Evolutionary conservation across 2,888 invertebrate genomes (phyloP), one percentile per base, ranked within the genome.

Genomic region (Orgyia antiqua): DNA sequence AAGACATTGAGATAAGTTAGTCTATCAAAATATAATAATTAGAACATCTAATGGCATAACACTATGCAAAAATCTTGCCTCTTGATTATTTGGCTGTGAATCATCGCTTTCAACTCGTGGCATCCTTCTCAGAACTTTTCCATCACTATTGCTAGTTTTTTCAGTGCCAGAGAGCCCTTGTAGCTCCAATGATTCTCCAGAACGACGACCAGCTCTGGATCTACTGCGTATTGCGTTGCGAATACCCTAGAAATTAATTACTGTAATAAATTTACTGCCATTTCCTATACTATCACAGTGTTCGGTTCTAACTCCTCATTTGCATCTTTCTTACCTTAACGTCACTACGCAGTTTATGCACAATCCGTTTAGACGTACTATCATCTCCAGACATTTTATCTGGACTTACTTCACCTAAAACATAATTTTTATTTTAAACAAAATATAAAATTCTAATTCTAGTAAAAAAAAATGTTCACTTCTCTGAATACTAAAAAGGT

Each of bases 281-380:
- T n/a, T n/a, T n/a, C n/a, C n/a, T n/a, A n/a, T n/a, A n/a, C n/a
- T n/a, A n/a, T n/a, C n/a, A n/a, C n/a, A n/a, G n/a, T n/a, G n/a
- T n/a, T n/a, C n/a, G n/a, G n/a, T n/a, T n/a, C n/a, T n/a, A n/a
- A n/a, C n/a, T n/a, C n/a, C n/a, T n/a, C n/a, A n/a, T n/a, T n/a
- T n/a, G n/a, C n/a, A n/a, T n/a, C n/a, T n/a, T n/a, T n/a, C n/a
- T 24, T 76, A 88, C 89, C 79, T 94, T 95, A 2, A 95, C 95
- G 73, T 96, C 95, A 57, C 92, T 93, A 44, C 92, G 90, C 28
- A 96, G 84, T 72, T 94, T 94, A 57, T 94, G 94, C 8, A 95
- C 95, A 45, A 96, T 92, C 47, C 92, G 87, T 68, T 92, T 94
- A 8, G 93, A 88, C 20, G 90, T 87, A 63, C 90, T 90, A 51